phyloP scores from a whole-genome alignment of 2,888 invertebrate species.

The Aspidapion aeneum region DNA sequence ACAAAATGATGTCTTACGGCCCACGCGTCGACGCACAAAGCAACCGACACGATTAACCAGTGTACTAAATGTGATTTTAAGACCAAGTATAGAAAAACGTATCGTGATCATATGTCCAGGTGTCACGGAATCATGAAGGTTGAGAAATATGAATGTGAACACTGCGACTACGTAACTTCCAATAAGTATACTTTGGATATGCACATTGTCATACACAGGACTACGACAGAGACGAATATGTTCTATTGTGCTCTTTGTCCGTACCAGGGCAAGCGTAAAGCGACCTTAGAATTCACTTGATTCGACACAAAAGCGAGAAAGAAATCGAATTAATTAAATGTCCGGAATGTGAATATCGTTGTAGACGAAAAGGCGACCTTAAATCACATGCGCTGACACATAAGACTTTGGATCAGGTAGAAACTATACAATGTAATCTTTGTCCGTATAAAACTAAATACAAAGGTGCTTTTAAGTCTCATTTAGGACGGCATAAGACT shows the following conservation, averaged over 20 bases:
- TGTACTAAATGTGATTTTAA: neutral
- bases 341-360: neutral
- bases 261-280: neutral
- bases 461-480: neutral
- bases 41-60: neutral
- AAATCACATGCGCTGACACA: neutral
- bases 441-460: neutral
- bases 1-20: neutral
- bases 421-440: neutral
- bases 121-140: neutral
- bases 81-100: neutral
- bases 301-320: neutral
- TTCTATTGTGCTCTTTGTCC: neutral
- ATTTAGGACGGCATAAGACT: neutral
- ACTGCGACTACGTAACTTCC: neutral
- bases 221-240: neutral
- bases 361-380: neutral
- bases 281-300: neutral
- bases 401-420: neutral
- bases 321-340: neutral
- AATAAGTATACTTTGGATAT: neutral
- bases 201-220: neutral
- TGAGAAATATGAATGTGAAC: neutral
- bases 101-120: neutral
- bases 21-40: neutral